Conservation (phyloP, 2,113 vertebrate genomes). For the Chaenocephalus aceratus region DNA sequence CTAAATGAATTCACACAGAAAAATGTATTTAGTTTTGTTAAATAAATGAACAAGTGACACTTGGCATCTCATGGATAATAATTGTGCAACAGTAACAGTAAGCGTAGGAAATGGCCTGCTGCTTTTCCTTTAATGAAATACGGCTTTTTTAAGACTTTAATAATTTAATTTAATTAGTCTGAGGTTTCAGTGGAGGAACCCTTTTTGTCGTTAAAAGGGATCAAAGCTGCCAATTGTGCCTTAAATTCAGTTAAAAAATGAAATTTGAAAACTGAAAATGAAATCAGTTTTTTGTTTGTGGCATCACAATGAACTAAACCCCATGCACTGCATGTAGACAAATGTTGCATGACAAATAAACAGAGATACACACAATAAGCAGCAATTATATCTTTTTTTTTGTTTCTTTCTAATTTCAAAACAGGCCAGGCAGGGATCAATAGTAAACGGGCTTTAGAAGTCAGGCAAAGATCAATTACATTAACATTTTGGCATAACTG, state of each 20-base stretch:
- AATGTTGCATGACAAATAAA: background rate
- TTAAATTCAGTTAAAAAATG: constrained; percentile 15
- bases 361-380: background rate
- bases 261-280: constrained; percentile 8
- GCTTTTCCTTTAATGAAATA: background rate
- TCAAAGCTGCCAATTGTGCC: constrained; percentile 4
- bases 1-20: background rate
- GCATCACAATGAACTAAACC: background rate
- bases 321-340: rapidly evolving
- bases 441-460: constrained; percentile 53
- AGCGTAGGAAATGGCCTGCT: constrained; percentile 3
- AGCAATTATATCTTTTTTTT: constrained; percentile 32
- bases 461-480: constrained; percentile 66
- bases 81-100: background rate
- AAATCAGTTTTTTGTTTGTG: constrained; percentile 10
- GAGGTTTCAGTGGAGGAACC: constrained; percentile 10
- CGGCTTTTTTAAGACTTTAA: constrained; percentile 11
- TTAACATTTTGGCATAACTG: constrained; percentile 62
- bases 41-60: background rate
- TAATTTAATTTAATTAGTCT: background rate
- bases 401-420: constrained; percentile 37
- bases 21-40: background rate
- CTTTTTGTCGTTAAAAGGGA: background rate
- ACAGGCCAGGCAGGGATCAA: constrained; percentile 40
- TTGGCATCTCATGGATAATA: background rate